phyloP scores from a whole-genome alignment of 30 jellyfish, hydroid and myxozoan species.

The Nemopilema nomurai region DNA sequence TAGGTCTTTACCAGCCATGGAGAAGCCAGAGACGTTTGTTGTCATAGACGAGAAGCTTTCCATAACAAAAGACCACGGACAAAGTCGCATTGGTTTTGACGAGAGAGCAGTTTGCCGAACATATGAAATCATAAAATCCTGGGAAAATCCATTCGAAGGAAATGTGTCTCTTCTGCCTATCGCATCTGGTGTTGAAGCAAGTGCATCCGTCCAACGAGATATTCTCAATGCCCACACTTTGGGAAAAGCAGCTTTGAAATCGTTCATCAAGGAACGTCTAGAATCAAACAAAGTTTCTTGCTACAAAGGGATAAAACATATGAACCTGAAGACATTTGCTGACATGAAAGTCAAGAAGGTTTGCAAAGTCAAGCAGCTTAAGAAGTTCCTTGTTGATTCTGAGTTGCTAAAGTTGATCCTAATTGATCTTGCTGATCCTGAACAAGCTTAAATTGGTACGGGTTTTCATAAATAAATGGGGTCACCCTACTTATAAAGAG shows the following conservation, averaged over 20 bases:
- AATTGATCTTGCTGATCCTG: too few species aligned
- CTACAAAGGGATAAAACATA: slow-evolving; percentile 29
- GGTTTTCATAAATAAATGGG: slow-evolving; percentile 32
- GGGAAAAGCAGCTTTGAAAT: slow-evolving; percentile 21
- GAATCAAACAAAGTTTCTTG: slow-evolving; percentile 21
- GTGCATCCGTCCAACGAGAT: slow-evolving; percentile 45
- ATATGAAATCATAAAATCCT: slow-evolving; percentile 12
- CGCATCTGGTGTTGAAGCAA: slow-evolving; percentile 57
- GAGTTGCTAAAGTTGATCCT: too few species aligned
- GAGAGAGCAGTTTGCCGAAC: slow-evolving; percentile 16
- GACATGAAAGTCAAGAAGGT: slow-evolving; percentile 41
- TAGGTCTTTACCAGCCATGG: slow-evolving; percentile 65
- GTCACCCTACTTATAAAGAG: slow-evolving; percentile 14
- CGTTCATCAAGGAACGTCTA: slow-evolving; percentile 31
- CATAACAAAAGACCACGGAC: slow-evolving; percentile 46
- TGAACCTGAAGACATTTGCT: slow-evolving; percentile 45
- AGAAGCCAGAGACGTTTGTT: slow-evolving; percentile 32
- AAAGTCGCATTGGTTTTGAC: slow-evolving; percentile 46
- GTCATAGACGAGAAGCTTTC: slow-evolving; percentile 36
- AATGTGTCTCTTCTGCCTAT: slow-evolving; percentile 22
- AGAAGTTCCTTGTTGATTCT: slow-evolving; percentile 25
- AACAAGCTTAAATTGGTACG: slow-evolving; percentile 39
- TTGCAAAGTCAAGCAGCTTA: slow-evolving; percentile 52
- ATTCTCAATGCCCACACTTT: slow-evolving; percentile 34
- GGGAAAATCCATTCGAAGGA: slow-evolving; percentile 62